Evolutionary conservation across 2,113 vertebrate genomes (phyloP).

Genomic region (Anoura caudifer): DNA sequence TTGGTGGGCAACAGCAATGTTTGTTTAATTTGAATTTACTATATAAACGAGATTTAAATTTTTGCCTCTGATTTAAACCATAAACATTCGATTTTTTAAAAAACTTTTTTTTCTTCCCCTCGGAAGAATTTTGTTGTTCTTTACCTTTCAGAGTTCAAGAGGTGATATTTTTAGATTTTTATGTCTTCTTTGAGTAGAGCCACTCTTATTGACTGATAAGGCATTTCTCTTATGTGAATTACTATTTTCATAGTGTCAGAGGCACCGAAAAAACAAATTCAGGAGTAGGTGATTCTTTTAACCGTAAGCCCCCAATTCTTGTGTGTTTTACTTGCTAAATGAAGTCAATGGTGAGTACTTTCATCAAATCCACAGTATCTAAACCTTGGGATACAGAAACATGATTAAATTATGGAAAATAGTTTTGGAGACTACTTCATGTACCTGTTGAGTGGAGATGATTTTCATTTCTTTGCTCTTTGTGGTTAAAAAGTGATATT

Average conservation of each 20-base stretch:
- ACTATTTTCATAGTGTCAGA: slow-evolving; percentile 8
- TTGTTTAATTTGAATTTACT: neutral
- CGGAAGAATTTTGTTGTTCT: neutral
- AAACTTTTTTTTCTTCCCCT: neutral
- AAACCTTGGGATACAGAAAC: neutral
- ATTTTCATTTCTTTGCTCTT: neutral
- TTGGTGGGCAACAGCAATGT: neutral
- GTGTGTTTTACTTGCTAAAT: neutral
- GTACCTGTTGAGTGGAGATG: neutral
- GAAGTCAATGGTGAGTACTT: neutral
- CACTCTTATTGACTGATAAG: neutral
- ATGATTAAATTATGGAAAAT: neutral
- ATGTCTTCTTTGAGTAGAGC: neutral
- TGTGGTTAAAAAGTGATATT: neutral
- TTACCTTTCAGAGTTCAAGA: neutral
- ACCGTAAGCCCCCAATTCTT: neutral
- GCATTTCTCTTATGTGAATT: neutral
- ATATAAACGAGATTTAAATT: neutral
- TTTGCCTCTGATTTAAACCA: neutral
- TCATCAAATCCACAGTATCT: neutral
- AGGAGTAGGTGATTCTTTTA: slow-evolving; percentile 46
- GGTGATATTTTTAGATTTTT: neutral
- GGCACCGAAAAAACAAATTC: neutral
- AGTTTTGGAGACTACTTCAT: neutral
- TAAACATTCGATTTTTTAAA: neutral